phyloP scores from a whole-genome alignment of 2,888 invertebrate genomes.

The Troides oblongomaculatus region DNA sequence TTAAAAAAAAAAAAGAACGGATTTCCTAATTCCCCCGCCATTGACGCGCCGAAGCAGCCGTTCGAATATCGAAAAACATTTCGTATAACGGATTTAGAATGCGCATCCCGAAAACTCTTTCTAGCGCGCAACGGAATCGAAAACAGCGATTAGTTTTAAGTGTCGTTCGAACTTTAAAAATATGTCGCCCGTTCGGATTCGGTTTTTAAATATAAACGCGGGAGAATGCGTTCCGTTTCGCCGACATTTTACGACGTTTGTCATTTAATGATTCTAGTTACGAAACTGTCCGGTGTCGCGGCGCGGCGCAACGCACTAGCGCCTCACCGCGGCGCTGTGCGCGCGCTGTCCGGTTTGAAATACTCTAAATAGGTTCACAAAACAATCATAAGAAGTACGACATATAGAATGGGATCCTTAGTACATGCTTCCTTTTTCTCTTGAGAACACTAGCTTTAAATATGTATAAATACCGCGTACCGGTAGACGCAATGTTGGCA shows the following conservation, averaged over 20 bases:
- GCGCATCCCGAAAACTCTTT: slow-evolving; percentile 68
- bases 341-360: too few species aligned
- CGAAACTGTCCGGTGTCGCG: slow-evolving; percentile 59
- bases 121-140: slow-evolving; percentile 74
- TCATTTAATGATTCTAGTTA: slow-evolving; percentile 69
- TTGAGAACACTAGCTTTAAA: too few species aligned
- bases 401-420: too few species aligned
- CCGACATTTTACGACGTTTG: slow-evolving; percentile 75
- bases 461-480: too few species aligned
- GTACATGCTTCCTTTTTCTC: too few species aligned
- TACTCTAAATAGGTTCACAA: too few species aligned
- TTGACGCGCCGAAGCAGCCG: slow-evolving; percentile 65
- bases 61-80: slow-evolving; percentile 73
- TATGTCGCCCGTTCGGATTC: slow-evolving; percentile 76
- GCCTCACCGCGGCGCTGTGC: slow-evolving; percentile 23
- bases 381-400: too few species aligned
- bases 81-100: slow-evolving; percentile 67
- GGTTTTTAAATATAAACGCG: slow-evolving; percentile 68
- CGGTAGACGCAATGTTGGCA: too few species aligned
- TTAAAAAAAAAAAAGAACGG: slow-evolving; percentile 40
- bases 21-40: slow-evolving; percentile 54
- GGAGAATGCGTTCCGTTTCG: slow-evolving; percentile 74
- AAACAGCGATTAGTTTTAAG: slow-evolving; percentile 79
- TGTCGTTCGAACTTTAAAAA: slow-evolving; percentile 79
- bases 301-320: slow-evolving; percentile 56